Evolutionary conservation across 1,140 invertebrate genomes (phyloP), one percentile per base, ranked within the genome.

Genomic region (Rhopalosiphum padi): DNA sequence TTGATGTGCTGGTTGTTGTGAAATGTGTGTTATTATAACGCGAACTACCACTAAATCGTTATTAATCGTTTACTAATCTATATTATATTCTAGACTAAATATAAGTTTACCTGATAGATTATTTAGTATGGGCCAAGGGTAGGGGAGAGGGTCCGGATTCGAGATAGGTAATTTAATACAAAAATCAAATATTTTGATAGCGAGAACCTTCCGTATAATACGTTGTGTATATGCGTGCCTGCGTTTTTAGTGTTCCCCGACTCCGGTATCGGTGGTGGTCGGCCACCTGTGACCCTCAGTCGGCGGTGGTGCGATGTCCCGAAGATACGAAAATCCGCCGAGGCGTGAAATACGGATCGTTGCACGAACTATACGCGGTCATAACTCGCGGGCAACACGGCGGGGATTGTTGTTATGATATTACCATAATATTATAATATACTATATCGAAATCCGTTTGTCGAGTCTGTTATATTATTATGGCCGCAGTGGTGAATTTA

Each of bases 391-490:
- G 60, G n/a, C 60, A n/a, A n/a, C 60, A 77, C n/a, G 30, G 60
- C 11, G 30, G 30, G 60, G 11, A 68, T n/a, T 68, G 30, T n/a
- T n/a, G 30, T 77, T 77, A n/a, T 68, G 30, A n/a, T 68, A 68
- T 68, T n/a, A 77, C 30, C 60, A 77, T 77, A 77, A 77, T n/a
- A 51, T 51, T 46, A 77, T n/a, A 77, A 77, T 77, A 77, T 68
- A n/a, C n/a, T 77, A 77, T n/a, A n/a, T 68, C 60, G 30, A 68
- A 68, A 68, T 68, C 11, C 11, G 60, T 68, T 68, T 60, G 55
- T 30, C 30, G 3, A n/a, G 60, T 68, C 25, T 60, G 3, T 68
- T 68, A 68, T 68, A n/a, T 60, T 77, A 21, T 77, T 77, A n/a
- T n/a, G n/a, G 0, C 4, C 1, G 30, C 15, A 6, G 3, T 77